Evolutionary conservation across 2,113 vertebrate genomes (phyloP), one percentile per base, ranked within the genome.

Genomic region (Laticauda laticaudata): DNA sequence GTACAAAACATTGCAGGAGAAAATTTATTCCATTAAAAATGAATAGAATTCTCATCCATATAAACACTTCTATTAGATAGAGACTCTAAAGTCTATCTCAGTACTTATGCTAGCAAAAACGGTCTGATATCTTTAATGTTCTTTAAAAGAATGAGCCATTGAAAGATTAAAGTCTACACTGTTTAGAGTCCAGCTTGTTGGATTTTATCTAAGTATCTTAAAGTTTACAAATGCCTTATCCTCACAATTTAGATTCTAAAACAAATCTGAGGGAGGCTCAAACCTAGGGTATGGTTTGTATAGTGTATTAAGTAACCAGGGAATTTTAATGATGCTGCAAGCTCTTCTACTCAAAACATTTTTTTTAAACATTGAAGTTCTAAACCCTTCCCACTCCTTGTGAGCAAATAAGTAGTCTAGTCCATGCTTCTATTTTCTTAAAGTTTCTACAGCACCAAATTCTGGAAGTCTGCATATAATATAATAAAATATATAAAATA

Each of bases 111-210:
- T n/a, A 64, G 88, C 18, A 34, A 23, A 57, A 20, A 61, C 90
- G 18, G 90, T 4, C 92, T 93, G 93, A 86, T 93, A 51, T 54
- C 18, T 93, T 95, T 89, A 69, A 94, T 94, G 90, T 89, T 93
- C 81, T 91, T 92, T 91, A 94, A 93, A 93, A 91, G 92, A 95
- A 94, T 95, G 95, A 97, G 59, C 95, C 90, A 94, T 8, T 93
- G 95, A 96, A 95, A 96, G 94, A 94, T 91, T 12, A 75, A 93
- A 95, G 26, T 88, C 86, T 92, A 0, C 1, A 93, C 2, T 43
- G 43, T 96, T 93, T 29, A 89, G 85, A 93, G 94, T 12, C 24
- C 93, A 94, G 92, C 93, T 94, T 93, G 92, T 93, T 94, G 14
- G n/a, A 0, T 0, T 26, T 94, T 69, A 91, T 91, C 54, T 87